Evolutionary conservation across 64 coral and sea anemone genomes (phyloP).

Genomic region (Hydrozoanthus tunicans): DNA sequence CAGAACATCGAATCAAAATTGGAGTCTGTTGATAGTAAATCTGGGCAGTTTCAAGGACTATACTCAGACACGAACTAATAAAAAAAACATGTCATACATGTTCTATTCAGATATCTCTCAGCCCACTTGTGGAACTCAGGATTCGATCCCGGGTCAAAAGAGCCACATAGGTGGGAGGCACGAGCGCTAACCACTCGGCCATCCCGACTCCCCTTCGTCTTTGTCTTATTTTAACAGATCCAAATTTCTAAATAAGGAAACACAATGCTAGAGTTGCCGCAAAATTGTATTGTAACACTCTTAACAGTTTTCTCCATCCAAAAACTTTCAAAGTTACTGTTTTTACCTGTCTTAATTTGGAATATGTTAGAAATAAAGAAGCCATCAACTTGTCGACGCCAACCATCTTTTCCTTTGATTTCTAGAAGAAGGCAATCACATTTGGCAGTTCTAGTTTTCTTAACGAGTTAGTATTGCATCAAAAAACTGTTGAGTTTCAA

Average conservation of each 20-base stretch:
- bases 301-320: neutral
- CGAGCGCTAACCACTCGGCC: too few relatives aligned
- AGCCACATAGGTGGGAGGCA: too few relatives aligned
- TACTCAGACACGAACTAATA: too few relatives aligned
- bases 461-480: neutral
- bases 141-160: too few relatives aligned
- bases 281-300: neutral
- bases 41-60: too few relatives aligned
- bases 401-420: neutral
- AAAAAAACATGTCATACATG: too few relatives aligned
- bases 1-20: neutral
- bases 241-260: neutral
- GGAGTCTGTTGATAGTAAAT: neutral
- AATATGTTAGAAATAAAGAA: slow-evolving; percentile 34
- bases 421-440: neutral
- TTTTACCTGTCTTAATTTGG: slow-evolving; percentile 56
- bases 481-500: too few relatives aligned
- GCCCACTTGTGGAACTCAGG: too few relatives aligned
- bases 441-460: neutral
- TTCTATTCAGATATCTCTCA: too few relatives aligned
- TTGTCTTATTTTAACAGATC: too few relatives aligned
- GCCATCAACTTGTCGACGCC: slow-evolving; percentile 26
- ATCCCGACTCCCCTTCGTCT: too few relatives aligned
- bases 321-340: neutral
- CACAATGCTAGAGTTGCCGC: neutral